Evolutionary conservation across 2,797 vertebrate genomes (phyloP), one percentile per base, ranked within the genome.

Genomic region (Sarcoramphus papa): DNA sequence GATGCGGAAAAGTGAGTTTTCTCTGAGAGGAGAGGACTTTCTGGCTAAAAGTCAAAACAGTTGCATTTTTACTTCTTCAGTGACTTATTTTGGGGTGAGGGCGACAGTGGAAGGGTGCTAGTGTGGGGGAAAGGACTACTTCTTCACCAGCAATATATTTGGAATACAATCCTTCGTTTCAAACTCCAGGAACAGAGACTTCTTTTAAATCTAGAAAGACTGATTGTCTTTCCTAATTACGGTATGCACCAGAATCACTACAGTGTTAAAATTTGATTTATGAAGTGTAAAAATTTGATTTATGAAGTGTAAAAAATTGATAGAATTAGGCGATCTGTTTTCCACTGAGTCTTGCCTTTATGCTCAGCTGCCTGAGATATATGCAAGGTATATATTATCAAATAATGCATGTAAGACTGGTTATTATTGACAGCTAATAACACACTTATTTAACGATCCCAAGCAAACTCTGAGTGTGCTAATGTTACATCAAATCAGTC

Each of bases 371-470:
- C 30, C 31, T n/a, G 80, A 95, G 14, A 40, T 80, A 53, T 16
- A 40, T 1, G 1, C 48, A 77, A 92, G 63, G 31, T 47, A 41
- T 19, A 14, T 27, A 65, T 96, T 88, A 86, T 50, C 56, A 88
- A 90, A 87, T 72, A 89, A 73, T 64, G 43, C 27, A 47, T 5
- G 3, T 50, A 90, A 85, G 57, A 87, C 17, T 47, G 20, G 40
- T 88, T 92, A 68, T 72, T 82, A 67, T 73, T 5, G 7, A 76
- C 33, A 80, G 20, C 27, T 72, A 72, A 60, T 62, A 82, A 50
- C 65, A 68, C 43, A 53, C 56, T 82, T 93, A 81, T 91, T 96
- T 96, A 94, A 96, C 57, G 82, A 75, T 45, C 75, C 48, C 31
- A 75, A 57, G 41, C 63, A 78, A 95, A 93, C 33, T 62, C 62